These are phyloP conservation scores for Drosophila varians DNA, from an alignment of 1,140 invertebrate species.

Conservation along the genomic window DNA sequence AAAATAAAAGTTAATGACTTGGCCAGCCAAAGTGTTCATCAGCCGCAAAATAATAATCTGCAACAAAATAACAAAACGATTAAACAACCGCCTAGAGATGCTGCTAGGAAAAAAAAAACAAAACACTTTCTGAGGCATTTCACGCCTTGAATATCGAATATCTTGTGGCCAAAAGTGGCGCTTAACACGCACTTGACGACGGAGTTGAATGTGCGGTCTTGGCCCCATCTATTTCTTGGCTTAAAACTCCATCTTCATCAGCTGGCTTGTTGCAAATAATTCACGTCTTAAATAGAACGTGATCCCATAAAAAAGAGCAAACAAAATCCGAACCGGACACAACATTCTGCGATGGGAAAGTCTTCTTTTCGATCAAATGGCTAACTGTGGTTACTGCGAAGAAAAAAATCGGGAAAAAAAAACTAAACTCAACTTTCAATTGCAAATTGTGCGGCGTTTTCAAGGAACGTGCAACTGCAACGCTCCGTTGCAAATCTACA, in stretches of 20 bases:
- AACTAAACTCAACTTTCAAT: constrained; percentile 59
- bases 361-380: constrained; percentile 65
- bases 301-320: constrained; percentile 64
- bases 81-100: constrained; percentile 14
- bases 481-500: constrained; percentile 41
- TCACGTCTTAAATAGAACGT: constrained; percentile 77
- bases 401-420: constrained; percentile 30
- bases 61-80: constrained; percentile 1
- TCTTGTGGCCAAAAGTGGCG: constrained; percentile 59
- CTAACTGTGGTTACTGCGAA: constrained; percentile 24
- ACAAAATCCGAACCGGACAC: constrained; percentile 32
- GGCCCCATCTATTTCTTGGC: constrained; percentile 11
- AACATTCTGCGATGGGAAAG: constrained; percentile 54
- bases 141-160: constrained; percentile 39
- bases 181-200: constrained; percentile 69
- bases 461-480: constrained; percentile 48
- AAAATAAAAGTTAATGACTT: constrained; percentile 51
- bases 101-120: constrained; percentile 15
- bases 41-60: constrained; percentile 32
- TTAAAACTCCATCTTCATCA: constrained; percentile 46
- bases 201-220: constrained; percentile 64
- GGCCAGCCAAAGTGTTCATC: constrained; percentile 35
- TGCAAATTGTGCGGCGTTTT: constrained; percentile 56
- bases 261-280: constrained; percentile 59
- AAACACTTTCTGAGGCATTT: constrained; percentile 41